Conservation (phyloP, 2,797 vertebrate species). For the Pseudocheirus occidentalis region DNA sequence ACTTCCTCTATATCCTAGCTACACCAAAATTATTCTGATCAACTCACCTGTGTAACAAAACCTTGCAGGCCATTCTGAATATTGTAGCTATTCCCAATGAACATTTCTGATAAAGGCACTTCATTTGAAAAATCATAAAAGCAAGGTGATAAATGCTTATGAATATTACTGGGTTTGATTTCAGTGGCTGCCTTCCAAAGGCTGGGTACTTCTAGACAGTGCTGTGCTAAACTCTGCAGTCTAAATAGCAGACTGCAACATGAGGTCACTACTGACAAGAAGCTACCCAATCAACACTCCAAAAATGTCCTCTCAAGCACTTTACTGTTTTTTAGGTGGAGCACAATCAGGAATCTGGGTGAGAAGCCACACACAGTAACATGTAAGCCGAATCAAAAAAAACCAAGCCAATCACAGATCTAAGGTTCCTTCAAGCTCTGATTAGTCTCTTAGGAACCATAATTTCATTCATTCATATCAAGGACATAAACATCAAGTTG, state of each 20-base stretch:
- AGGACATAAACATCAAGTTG: background rate
- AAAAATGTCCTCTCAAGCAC: conserved; percentile 70
- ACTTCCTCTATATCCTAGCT: background rate
- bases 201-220: conserved; percentile 84
- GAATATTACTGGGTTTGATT: conserved; percentile 83
- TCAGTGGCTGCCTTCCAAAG: conserved; percentile 21
- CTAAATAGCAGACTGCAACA: conserved; percentile 83
- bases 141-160: conserved; percentile 72
- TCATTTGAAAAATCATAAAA: conserved; percentile 77
- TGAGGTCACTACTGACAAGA: conserved; percentile 83
- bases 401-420: conserved; percentile 3
- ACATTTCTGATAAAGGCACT: conserved; percentile 86
- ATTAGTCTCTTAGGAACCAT: background rate
- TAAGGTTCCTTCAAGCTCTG: background rate
- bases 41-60: conserved; percentile 90
- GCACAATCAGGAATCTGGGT: conserved; percentile 35
- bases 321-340: conserved; percentile 54
- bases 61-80: conserved; percentile 88
- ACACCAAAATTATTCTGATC: conserved; percentile 19
- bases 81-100: conserved; percentile 87
- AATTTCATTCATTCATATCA: background rate
- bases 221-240: conserved; percentile 89
- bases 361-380: background rate
- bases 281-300: conserved; percentile 81
- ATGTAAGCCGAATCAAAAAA: background rate